Base-by-base conservation (phyloP, 2,888 invertebrate genomes). In the Chrysopilus asiliformis region DNA sequence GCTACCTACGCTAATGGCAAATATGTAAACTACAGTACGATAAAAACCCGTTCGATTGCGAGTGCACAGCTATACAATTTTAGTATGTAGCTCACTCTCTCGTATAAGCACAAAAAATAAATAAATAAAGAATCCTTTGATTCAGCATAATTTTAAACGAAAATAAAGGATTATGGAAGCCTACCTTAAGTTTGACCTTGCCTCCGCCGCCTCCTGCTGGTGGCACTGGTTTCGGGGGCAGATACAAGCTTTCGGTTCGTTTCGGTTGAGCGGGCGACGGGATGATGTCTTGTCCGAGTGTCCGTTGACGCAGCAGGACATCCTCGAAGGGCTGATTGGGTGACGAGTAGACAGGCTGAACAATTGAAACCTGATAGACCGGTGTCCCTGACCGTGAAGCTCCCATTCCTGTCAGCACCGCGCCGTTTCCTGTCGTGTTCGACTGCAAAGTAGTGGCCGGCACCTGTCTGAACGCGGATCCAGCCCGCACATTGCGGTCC, bases 201-300 rank as follows among this genome's bases (percentile, higher is more conserved):
- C 67, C 69, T 13, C 60, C 60, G 14, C 58, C 56, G 45, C 51
- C 55, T 10, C 64, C 56, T 32, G 54, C 55, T 42, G 69, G 55
- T 42, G 68, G 67, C 44, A 65, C 68, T 32, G 75, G 74, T 51
- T 70, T 67, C 15, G 67, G 66, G 35, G 72, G 69, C 51, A 86
- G 76, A 64, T 79, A 89, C 51, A 90, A 70, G 58, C 89, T 89
- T 65, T 90, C 90, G 45, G 89, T 89, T 53, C 90, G 74, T 64
- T 90, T 89, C 40, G 89, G 89, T 60, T 87, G 85, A 53, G 79
- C 79, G 41, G 74, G 78, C 49, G 87, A 87, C 43, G 87, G 86
- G 53, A 85, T 75, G 59, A 89, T 87, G 58, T 89, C 89, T 66
- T 89, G 89, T 43, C 86, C 86, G 39, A 87, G 70, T 47, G 72